A percentile compares a stretch with the other conserved stretches of the same genome.
phyloP scores from a whole-genome alignment of 2,888 invertebrate genomes.

The Capitulum mitella region DNA sequence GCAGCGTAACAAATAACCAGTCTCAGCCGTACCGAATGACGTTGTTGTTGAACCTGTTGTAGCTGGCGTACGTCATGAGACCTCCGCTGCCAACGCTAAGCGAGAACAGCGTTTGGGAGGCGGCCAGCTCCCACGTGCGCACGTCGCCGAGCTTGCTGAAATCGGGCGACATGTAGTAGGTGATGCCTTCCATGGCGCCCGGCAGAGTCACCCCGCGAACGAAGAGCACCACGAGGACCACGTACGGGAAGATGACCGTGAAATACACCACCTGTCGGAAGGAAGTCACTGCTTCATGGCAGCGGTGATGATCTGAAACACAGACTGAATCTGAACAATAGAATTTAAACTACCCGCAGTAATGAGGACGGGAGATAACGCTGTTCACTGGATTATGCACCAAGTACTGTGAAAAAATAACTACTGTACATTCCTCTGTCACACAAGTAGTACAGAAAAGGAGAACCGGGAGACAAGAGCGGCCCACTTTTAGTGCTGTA shows the following conservation, averaged over 20 bases:
- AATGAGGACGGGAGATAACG: too few species aligned
- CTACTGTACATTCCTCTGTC: too few species aligned
- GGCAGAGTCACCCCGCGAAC: slow-evolving; percentile 88
- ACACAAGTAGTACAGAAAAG: too few species aligned
- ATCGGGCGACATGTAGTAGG: slow-evolving; percentile 88
- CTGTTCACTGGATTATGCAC: too few species aligned
- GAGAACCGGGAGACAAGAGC: too few species aligned
- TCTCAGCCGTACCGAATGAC: slow-evolving; percentile 74
- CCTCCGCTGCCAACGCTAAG: slow-evolving; percentile 96
- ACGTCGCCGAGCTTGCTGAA: slow-evolving; percentile 43
- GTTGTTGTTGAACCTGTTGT: slow-evolving; percentile 97
- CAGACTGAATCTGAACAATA: too few species aligned
- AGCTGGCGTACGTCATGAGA: slow-evolving; percentile 88
- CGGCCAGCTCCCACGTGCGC: slow-evolving; percentile 95
- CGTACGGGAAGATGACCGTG: slow-evolving; percentile 94
- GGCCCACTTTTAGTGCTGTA: too few species aligned
- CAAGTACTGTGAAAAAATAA: too few species aligned
- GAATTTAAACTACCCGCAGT: too few species aligned
- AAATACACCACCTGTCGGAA: slow-evolving; percentile 86
- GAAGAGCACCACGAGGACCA: slow-evolving; percentile 79
- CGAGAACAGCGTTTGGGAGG: slow-evolving; percentile 97
- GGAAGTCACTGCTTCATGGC: too few species aligned
- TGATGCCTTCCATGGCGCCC: slow-evolving; percentile 84
- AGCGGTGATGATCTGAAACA: too few species aligned
- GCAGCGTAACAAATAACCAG: too few species aligned